Percentiles rank a stretch among this genome's conserved stretches.
phyloP scores from a whole-genome alignment of 64 coral and sea anemone genomes.

The Cladopsammia gracilis region DNA sequence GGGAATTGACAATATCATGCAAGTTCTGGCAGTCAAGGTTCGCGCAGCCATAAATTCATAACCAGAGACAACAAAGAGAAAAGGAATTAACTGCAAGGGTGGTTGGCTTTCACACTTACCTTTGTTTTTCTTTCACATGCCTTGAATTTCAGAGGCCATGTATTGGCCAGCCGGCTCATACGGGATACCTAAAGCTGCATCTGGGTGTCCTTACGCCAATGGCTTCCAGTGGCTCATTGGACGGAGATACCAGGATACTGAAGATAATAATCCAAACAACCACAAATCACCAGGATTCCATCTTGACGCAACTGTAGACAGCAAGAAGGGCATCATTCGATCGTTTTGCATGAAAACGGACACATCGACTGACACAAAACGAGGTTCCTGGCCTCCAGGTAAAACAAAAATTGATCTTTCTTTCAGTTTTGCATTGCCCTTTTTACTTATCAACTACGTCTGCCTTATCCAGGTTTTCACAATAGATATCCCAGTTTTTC shows the following conservation, averaged over 20 bases:
- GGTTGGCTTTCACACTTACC: no score
- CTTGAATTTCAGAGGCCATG: background rate
- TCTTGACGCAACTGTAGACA: background rate
- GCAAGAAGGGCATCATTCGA: background rate
- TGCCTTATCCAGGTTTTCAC: no score
- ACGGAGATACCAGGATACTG: conserved; percentile 32
- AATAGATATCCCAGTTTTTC: no score
- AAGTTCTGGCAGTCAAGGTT: no score
- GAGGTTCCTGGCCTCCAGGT: conserved; percentile 30
- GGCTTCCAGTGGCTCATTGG: background rate
- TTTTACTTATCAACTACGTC: no score
- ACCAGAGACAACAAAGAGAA: no score
- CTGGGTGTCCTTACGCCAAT: conserved; percentile 14
- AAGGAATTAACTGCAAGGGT: no score
- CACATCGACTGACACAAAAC: background rate
- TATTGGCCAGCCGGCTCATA: conserved; percentile 44
- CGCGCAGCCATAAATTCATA: no score
- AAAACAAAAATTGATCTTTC: no score
- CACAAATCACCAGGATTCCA: background rate
- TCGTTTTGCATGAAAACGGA: conserved; percentile 40
- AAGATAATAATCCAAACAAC: background rate
- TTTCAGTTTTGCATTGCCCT: no score
- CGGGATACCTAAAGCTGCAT: conserved; percentile 27
- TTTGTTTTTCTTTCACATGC: no score
- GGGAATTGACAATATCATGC: no score